These are phyloP conservation scores for Cephonodes hylas DNA, from an alignment of 2,888 invertebrate species.

Conservation along the genomic window DNA sequence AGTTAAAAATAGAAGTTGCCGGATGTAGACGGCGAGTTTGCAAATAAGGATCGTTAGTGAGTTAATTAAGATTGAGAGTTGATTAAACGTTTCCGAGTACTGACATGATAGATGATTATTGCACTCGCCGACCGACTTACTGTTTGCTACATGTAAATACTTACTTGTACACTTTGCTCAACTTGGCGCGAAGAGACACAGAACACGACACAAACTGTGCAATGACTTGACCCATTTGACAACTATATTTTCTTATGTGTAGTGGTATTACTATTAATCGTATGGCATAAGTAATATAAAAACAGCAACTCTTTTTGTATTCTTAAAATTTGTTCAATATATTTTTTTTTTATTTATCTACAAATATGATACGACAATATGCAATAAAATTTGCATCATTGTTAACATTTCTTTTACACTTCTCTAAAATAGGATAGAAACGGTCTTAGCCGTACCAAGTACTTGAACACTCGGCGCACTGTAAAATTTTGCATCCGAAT, in stretches of 20 bases:
- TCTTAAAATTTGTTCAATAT: no score
- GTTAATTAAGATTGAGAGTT: slow-evolving; percentile 69
- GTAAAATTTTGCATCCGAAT: slow-evolving; percentile 4
- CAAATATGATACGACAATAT: no score
- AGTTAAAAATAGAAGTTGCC: slow-evolving; percentile 29
- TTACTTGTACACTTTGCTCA: not conserved
- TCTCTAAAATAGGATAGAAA: not conserved
- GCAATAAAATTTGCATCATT: no score
- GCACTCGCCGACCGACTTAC: slow-evolving; percentile 30
- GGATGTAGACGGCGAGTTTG: slow-evolving; percentile 35
- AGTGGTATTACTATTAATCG: no score
- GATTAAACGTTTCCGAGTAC: slow-evolving; percentile 64
- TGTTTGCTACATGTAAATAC: not conserved
- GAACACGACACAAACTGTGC: not conserved
- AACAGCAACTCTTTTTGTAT: no score
- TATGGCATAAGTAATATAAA: no score
- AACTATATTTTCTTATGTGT: no score
- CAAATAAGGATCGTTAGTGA: slow-evolving; percentile 58
- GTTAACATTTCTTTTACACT: not conserved
- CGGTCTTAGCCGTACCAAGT: not conserved
- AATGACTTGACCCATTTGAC: no score
- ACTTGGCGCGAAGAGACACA: not conserved
- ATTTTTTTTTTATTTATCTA: no score
- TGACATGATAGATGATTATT: slow-evolving; percentile 63
- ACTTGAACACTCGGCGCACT: not conserved